Percentiles rank a stretch among this genome's conserved stretches.
These are phyloP conservation scores for Chionis minor DNA, from an alignment of 2,113 vertebrate species.

Conservation along the genomic window DNA sequence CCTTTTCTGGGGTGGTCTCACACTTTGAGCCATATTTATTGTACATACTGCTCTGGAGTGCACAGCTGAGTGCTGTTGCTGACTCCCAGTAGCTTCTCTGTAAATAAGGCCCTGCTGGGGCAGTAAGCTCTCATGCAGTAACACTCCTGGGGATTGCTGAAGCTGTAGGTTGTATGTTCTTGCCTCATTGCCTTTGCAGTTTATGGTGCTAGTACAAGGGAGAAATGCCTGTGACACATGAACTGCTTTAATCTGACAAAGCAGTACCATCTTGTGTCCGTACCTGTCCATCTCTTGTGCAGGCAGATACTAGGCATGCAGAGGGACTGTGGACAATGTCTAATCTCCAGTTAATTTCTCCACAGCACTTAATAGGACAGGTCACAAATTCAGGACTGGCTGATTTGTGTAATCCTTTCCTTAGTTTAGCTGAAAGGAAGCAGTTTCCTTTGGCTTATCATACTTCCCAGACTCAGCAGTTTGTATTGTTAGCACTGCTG, in stretches of 20 bases:
- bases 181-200: background rate
- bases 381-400: background rate
- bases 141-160: background rate
- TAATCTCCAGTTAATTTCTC: background rate
- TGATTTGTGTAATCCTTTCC: constrained; percentile 24
- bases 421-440: constrained; percentile 38
- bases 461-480: constrained; percentile 59
- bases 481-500: constrained; percentile 52
- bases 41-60: background rate
- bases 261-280: background rate
- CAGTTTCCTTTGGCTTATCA: constrained; percentile 46
- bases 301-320: background rate
- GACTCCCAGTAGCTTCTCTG: background rate
- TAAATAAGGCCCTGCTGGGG: background rate
- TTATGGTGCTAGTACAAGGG: background rate
- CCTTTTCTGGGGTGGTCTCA: background rate
- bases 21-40: background rate
- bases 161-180: background rate
- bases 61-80: background rate
- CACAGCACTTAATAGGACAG: background rate
- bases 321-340: background rate
- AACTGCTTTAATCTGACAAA: background rate
- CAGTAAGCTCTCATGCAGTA: background rate
- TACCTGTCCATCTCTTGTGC: background rate
- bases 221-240: fast-evolving